Percentiles rank a stretch among this genome's conserved stretches.
Evolutionary conservation across 1,140 invertebrate species (phyloP).

Genomic region (Bombus picipes): DNA sequence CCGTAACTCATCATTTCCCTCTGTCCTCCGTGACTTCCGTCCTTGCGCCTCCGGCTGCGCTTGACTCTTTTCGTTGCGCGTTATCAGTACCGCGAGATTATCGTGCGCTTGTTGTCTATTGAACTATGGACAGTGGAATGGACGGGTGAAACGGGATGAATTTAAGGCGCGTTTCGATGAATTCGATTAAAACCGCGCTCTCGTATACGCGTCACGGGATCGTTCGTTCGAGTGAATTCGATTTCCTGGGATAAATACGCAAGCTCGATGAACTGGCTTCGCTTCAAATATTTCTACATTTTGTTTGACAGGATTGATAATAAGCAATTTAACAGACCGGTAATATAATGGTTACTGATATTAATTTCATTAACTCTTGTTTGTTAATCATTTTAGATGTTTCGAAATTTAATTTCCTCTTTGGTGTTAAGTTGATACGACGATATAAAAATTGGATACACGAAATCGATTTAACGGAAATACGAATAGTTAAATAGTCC

Average conservation of each 20-base stretch:
- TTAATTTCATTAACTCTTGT: background rate
- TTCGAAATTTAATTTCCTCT: background rate
- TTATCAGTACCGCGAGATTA: constrained; percentile 20
- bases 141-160: constrained; percentile 29
- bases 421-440: background rate
- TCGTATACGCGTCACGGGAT: background rate
- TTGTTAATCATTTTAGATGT: background rate
- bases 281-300: too few species aligned
- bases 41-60: background rate
- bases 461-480: background rate
- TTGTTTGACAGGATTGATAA: background rate
- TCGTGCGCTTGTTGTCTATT: constrained; percentile 21
- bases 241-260: background rate
- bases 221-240: background rate
- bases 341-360: too few species aligned
- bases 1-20: constrained; percentile 58
- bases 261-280: background rate
- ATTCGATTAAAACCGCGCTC: constrained; percentile 12
- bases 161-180: constrained; percentile 29
- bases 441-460: too few species aligned
- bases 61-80: background rate
- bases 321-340: background rate
- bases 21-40: constrained; percentile 46
- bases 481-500: background rate
- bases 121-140: constrained; percentile 11